Percentiles rank a stretch among this genome's conserved stretches.
These are phyloP conservation scores for Psilopsiagon aurifrons DNA, from an alignment of 2,113 vertebrate genomes.

Conservation along the genomic window DNA sequence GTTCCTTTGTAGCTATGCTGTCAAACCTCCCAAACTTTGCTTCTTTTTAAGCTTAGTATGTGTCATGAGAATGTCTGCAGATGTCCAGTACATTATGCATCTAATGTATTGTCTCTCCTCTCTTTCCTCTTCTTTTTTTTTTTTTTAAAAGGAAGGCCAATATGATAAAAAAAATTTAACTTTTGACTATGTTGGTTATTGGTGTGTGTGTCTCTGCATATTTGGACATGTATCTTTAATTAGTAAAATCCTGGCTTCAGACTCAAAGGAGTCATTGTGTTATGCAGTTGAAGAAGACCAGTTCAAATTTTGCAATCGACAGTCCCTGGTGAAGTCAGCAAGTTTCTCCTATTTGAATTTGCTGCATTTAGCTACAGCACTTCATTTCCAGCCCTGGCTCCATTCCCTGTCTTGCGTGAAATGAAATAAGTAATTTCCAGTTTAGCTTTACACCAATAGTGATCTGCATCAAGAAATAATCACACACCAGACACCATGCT, in stretches of 20 bases:
- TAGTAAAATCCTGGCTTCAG: slow-evolving; percentile 29
- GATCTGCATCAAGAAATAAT: slow-evolving; percentile 45
- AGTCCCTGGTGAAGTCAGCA: slow-evolving; percentile 6
- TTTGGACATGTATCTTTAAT: not conserved
- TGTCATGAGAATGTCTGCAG: not conserved
- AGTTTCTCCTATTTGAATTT: slow-evolving; percentile 18
- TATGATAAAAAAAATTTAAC: not conserved
- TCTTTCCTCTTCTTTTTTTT: not conserved
- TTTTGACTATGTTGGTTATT: not conserved
- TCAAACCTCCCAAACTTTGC: not conserved
- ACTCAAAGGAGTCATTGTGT: slow-evolving; percentile 1
- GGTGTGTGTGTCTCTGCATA: not conserved
- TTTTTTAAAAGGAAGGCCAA: not conserved
- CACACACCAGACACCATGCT: slow-evolving; percentile 1
- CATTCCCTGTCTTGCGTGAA: slow-evolving; percentile 6
- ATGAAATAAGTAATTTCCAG: slow-evolving; percentile 53
- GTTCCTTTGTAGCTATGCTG: not conserved
- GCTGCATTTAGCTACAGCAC: not conserved
- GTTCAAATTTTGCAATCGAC: slow-evolving; percentile 23
- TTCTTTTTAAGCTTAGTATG: not conserved
- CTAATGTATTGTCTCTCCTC: not conserved
- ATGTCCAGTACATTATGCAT: not conserved
- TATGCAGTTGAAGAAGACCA: not conserved
- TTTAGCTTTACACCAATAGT: slow-evolving; percentile 36
- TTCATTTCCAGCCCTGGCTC: not conserved